Evolutionary conservation across 2,888 invertebrate genomes (phyloP).

Genomic region (Cantharis rustica): DNA sequence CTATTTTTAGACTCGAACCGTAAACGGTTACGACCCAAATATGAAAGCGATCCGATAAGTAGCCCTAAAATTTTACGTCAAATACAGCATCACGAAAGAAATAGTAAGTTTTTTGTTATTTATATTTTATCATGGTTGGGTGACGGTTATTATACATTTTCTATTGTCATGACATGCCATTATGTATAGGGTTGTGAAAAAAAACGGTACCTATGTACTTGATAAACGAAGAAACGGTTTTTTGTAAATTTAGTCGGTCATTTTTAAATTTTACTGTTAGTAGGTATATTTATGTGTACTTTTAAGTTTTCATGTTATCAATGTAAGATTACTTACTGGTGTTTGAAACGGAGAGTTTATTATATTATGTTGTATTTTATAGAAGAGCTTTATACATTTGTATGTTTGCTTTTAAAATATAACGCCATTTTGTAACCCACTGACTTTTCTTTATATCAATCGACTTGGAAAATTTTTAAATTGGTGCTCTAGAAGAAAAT

Average conservation of each 20-base stretch:
- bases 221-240: neutral
- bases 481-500: constrained; percentile 1
- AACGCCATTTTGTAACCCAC: constrained; percentile 18
- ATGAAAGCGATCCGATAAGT: constrained; percentile 58
- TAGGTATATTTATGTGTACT: constrained; percentile 7
- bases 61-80: constrained; percentile 55
- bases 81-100: constrained; percentile 56
- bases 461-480: neutral
- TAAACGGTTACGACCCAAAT: constrained; percentile 65
- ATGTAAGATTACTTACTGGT: constrained; percentile 17
- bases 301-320: neutral
- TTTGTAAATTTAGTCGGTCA: neutral
- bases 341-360: constrained; percentile 26
- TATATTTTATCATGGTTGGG: neutral
- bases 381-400: constrained; percentile 31
- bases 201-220: neutral
- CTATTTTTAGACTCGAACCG: constrained; percentile 54
- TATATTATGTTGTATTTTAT: constrained; percentile 27
- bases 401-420: constrained; percentile 32
- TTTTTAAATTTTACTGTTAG: constrained; percentile 5
- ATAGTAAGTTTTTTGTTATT: constrained; percentile 57
- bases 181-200: neutral
- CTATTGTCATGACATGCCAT: neutral
- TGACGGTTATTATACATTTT: constrained; percentile 4
- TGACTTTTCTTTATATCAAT: neutral